Base-by-base conservation (phyloP, 1,140 invertebrate genomes). In the Zaprionus africanus region DNA sequence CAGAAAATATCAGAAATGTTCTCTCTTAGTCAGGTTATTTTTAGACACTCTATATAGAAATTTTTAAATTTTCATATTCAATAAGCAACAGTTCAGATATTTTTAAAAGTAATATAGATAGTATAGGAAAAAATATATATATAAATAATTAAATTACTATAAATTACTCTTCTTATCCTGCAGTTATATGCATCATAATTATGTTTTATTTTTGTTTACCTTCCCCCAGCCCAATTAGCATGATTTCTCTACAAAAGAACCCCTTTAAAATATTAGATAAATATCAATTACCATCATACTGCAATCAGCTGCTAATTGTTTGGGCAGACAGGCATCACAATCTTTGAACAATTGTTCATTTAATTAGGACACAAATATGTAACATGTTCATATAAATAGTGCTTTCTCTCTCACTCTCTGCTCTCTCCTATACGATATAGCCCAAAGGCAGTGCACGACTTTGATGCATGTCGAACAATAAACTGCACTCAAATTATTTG, bases 401-500 rank as follows among this genome's bases (percentile, higher is more conserved):
- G 19, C 46, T 49, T 12, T 12, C 46, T 22, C 19, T 22, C 17
- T 3, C 46, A 9, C 41, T 53, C 0, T 13, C 22, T 13, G 22
- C 17, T 17, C 46, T 11, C 7, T 7, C 2, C 19, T 22, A 19
- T 12, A 22, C 22, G 22, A 1, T 22, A 1, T 12, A 3, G 7
- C 41, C 41, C 4, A 1, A 46, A 3, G 41, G 41, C 7, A 46
- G 9, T 2, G n/a, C n/a, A 9, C 0, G 46, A 51, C 56, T 56
- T 72, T 73, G 56, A 66, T 72, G 60, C 69, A 66, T 65, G 51
- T 28, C 60, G 62, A 60, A 77, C 78, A 81, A 36, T 56, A 77
- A 84, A 83, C 64, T 81, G 81, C 81, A 84, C 78, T 84, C 81
- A 81, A 81, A 75, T 70, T 70, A 73, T 75, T 70, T 79, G 72